A percentile compares a stretch with the other conserved stretches of the same genome.
Evolutionary conservation across 2,113 vertebrate species (phyloP).

Genomic region (Rana temporaria): DNA sequence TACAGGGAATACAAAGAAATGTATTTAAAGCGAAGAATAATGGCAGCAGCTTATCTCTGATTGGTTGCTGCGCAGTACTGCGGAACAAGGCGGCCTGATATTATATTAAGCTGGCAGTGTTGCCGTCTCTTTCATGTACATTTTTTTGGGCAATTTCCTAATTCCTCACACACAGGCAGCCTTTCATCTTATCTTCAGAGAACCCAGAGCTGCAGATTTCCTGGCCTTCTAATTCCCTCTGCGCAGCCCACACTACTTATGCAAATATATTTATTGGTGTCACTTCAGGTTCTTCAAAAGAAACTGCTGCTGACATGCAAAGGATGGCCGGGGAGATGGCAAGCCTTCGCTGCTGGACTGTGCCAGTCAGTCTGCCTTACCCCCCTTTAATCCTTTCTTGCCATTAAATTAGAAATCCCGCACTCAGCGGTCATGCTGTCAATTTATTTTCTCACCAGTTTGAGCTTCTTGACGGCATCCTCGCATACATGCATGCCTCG

Average conservation of each 20-base stretch:
- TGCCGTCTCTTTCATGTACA: conserved; percentile 12
- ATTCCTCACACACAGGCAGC: not conserved
- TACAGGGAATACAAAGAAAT: too few relatives aligned
- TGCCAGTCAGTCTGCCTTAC: not conserved
- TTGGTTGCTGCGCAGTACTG: too few relatives aligned
- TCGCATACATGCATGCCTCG: conserved; percentile 94
- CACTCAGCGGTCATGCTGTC: not conserved
- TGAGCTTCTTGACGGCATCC: conserved; percentile 91
- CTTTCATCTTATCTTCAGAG: conserved; percentile 47
- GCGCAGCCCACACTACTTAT: not conserved
- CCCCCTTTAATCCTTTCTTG: not conserved
- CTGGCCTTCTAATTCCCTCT: conserved; percentile 8
- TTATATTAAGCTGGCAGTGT: not conserved
- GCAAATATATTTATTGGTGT: conserved; percentile 33
- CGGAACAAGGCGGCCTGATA: too few relatives aligned
- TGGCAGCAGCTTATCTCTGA: too few relatives aligned
- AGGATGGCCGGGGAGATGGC: not conserved
- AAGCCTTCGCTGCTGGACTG: not conserved
- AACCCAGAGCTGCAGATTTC: not conserved
- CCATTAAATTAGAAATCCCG: not conserved
- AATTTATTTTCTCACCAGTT: conserved; percentile 77
- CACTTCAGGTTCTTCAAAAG: not conserved
- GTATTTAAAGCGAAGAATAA: too few relatives aligned
- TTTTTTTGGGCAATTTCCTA: conserved; percentile 20
- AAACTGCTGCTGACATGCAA: too few relatives aligned